These are phyloP conservation scores for Pseudeuparius sepicola DNA, from an alignment of 2,888 invertebrate genomes.

Conservation along the genomic window DNA sequence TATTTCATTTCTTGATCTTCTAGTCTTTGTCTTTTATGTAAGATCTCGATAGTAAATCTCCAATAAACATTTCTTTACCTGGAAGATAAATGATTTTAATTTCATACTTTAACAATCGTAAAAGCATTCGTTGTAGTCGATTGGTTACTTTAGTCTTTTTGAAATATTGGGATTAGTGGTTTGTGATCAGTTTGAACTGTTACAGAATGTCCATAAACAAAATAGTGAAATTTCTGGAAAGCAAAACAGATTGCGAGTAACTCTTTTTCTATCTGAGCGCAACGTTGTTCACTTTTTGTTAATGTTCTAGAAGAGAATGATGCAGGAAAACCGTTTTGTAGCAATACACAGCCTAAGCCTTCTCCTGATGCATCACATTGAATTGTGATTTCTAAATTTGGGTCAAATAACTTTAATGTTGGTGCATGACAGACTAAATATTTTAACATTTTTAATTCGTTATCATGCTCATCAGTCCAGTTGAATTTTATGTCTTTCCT, in stretches of 20 bases:
- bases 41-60: conserved; percentile 11
- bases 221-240: conserved; percentile 6
- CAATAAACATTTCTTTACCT: conserved; percentile 17
- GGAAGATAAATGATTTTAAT: conserved; percentile 17
- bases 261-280: conserved; percentile 18
- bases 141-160: conserved; percentile 14
- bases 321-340: conserved; percentile 17
- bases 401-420: conserved; percentile 1
- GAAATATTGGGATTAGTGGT: conserved; percentile 18
- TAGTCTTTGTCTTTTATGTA: no score
- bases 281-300: conserved; percentile 15
- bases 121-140: conserved; percentile 16
- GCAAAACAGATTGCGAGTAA: conserved; percentile 5
- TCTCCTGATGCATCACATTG: background rate
- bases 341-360: background rate
- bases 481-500: conserved; percentile 8
- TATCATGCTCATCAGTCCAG: background rate
- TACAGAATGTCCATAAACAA: conserved; percentile 9
- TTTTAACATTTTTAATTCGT: background rate
- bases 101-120: conserved; percentile 16
- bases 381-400: background rate
- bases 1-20: no score
- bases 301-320: conserved; percentile 20
- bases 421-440: background rate
- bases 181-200: conserved; percentile 21